Percentiles rank a stretch among this genome's conserved stretches.
Evolutionary conservation across 2,113 vertebrate species (phyloP).

Genomic region (Heloderma charlesbogerti): DNA sequence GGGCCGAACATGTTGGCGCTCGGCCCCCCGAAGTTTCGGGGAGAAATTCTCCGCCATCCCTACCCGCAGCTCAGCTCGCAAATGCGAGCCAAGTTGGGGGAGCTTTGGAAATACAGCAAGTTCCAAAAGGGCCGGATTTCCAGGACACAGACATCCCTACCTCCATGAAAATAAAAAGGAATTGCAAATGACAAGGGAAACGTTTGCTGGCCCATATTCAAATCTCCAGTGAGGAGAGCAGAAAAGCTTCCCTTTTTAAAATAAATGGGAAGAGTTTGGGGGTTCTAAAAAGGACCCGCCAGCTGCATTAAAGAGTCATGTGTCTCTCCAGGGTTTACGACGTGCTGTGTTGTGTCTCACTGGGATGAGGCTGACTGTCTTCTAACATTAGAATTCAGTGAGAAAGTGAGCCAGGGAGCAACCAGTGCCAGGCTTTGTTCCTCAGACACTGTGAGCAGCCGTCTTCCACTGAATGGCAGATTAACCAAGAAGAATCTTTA

Average conservation of each 20-base stretch:
- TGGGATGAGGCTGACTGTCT: not conserved
- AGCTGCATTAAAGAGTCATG: not conserved
- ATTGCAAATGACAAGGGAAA: not conserved
- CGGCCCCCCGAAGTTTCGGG: too few species aligned
- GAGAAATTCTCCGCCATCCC: too few species aligned
- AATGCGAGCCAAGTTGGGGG: too few species aligned
- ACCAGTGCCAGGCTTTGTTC: conserved; percentile 41
- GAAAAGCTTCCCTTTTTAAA: not conserved
- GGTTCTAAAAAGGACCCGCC: not conserved
- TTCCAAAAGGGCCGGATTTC: too few species aligned
- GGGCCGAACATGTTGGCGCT: too few species aligned
- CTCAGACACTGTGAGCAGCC: conserved; percentile 41
- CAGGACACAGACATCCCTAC: too few species aligned
- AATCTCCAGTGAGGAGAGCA: not conserved
- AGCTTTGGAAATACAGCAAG: too few species aligned
- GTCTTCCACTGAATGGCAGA: conserved; percentile 50
- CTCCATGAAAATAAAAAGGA: too few species aligned
- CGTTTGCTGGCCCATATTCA: not conserved
- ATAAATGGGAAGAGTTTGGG: not conserved
- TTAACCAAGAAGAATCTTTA: conserved; percentile 67
- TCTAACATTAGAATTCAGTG: not conserved
- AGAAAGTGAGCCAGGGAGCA: conserved; percentile 20
- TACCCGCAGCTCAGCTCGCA: too few species aligned
- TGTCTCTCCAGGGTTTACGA: not conserved
- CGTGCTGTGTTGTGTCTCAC: too few species aligned